Conservation (phyloP, 1,140 invertebrate species). For the Physella acuta region DNA sequence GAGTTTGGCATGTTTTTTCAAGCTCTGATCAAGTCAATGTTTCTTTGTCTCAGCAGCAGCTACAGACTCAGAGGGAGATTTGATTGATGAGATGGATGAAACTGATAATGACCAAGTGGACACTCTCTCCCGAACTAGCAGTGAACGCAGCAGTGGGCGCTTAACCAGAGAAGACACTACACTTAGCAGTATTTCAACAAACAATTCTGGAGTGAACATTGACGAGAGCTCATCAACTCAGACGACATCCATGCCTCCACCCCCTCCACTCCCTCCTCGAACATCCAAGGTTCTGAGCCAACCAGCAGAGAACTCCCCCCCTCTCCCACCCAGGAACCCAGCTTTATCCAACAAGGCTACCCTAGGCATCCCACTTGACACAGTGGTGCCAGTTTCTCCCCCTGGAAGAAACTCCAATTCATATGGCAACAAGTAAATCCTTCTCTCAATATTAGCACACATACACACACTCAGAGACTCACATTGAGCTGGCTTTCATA, state of each 20-base stretch:
- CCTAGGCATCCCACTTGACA: conserved; percentile 15
- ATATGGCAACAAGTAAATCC: conserved; percentile 11
- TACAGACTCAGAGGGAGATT: conserved; percentile 32
- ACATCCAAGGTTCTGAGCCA: conserved; percentile 11
- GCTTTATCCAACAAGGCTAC: conserved; percentile 7
- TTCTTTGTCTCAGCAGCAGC: too few relatives aligned
- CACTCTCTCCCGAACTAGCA: conserved; percentile 27
- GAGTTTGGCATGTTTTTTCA: too few relatives aligned
- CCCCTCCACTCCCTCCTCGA: conserved; percentile 19
- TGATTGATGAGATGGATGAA: conserved; percentile 27
- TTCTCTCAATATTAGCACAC: neutral
- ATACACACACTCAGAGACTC: neutral
- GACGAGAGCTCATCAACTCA: neutral
- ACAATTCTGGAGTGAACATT: neutral
- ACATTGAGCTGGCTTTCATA: too few relatives aligned
- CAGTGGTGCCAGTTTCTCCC: conserved; percentile 19
- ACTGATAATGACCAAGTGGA: conserved; percentile 10
- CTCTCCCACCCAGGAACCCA: conserved; percentile 19
- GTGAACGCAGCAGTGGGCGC: conserved; percentile 29
- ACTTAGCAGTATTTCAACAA: conserved; percentile 13
- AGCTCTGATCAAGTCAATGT: too few relatives aligned
- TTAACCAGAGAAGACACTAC: conserved; percentile 5
- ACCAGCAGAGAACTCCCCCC: conserved; percentile 17
- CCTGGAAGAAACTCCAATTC: neutral
- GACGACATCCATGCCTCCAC: neutral